Conservation (phyloP, 2,797 vertebrate genomes). For the Falco biarmicus region DNA sequence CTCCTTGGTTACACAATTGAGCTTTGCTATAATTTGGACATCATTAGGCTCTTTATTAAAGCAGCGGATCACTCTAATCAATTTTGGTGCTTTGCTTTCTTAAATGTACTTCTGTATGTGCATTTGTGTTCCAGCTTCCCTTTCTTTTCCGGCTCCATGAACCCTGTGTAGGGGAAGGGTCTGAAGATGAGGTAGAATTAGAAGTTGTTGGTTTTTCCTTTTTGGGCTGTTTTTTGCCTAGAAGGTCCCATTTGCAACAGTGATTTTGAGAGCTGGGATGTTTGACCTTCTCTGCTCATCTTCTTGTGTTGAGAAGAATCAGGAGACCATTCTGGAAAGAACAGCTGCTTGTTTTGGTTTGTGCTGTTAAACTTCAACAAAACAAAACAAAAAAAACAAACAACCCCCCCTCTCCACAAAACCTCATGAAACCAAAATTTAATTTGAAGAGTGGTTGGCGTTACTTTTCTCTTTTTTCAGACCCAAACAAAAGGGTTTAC, state of each 20-base stretch:
- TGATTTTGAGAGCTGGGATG: neutral
- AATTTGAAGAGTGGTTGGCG: neutral
- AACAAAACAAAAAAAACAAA: neutral
- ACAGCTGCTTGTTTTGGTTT: neutral
- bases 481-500: neutral
- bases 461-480: neutral
- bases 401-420: neutral
- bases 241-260: neutral
- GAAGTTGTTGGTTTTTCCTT: neutral
- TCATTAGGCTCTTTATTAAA: conserved; percentile 70
- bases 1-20: conserved; percentile 70
- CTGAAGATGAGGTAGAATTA: neutral
- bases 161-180: neutral
- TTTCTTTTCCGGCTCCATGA: neutral
- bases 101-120: neutral
- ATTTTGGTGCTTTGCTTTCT: conserved; percentile 55
- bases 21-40: conserved; percentile 68
- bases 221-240: neutral
- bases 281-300: neutral
- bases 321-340: neutral
- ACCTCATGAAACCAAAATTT: neutral
- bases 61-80: conserved; percentile 45
- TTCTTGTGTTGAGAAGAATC: neutral
- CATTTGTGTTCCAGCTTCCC: neutral
- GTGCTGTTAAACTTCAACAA: neutral